Evolutionary conservation across 2,113 vertebrate species (phyloP).

Genomic region (Ceyx cyanopectus): DNA sequence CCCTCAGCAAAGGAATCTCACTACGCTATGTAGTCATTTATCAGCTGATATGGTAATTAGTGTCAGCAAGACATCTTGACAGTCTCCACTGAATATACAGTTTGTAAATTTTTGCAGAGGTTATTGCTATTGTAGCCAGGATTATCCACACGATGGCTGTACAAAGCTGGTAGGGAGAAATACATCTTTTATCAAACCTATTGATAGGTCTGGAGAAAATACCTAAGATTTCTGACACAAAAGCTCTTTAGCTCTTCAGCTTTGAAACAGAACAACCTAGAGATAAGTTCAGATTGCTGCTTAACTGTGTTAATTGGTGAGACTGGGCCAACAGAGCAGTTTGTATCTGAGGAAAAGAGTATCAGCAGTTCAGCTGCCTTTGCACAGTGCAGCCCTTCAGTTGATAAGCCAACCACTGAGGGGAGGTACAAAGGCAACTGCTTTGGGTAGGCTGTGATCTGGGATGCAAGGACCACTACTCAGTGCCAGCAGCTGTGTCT

Average conservation of each 20-base stretch:
- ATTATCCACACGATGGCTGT: not conserved
- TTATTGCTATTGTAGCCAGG: not conserved
- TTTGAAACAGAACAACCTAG: not conserved
- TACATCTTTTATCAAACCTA: not conserved
- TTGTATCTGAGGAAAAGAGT: not conserved
- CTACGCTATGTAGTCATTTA: conserved; percentile 7
- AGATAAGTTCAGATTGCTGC: not conserved
- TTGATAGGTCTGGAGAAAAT: not conserved
- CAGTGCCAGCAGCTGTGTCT: not conserved
- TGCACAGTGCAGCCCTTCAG: not conserved
- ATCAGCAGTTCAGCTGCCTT: not conserved
- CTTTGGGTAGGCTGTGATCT: not conserved
- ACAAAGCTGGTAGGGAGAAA: not conserved
- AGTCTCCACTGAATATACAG: not conserved
- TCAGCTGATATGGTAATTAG: conserved; percentile 35
- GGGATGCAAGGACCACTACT: not conserved
- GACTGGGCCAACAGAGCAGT: not conserved
- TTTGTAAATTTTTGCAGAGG: not conserved
- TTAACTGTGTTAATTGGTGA: not conserved
- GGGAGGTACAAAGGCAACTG: not conserved
- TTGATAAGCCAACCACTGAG: rapidly evolving
- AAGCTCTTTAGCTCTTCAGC: not conserved
- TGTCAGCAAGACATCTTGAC: conserved; percentile 10
- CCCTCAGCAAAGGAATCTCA: not conserved
- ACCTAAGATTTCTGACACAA: not conserved